phyloP scores from a whole-genome alignment of 2,113 vertebrate species.

The Sardina pilchardus region DNA sequence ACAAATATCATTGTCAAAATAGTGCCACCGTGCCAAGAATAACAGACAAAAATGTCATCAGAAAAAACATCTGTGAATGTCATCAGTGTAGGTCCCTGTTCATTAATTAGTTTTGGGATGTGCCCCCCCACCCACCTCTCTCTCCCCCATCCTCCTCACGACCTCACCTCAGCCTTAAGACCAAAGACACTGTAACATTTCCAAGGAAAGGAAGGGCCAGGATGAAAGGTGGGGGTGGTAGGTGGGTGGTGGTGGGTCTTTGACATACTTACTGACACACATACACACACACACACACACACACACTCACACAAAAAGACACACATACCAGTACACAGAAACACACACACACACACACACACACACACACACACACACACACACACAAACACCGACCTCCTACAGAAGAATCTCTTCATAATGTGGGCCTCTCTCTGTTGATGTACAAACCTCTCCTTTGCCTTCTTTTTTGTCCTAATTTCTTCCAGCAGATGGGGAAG shows the following conservation, averaged over 20 bases:
- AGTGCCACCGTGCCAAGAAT: neutral
- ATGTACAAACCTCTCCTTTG: neutral
- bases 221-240: neutral
- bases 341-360: neutral
- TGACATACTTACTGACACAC: neutral
- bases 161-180: neutral
- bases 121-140: neutral
- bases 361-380: neutral
- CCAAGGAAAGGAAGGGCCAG: neutral
- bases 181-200: conserved; percentile 9
- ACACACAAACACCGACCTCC: conserved; percentile 35
- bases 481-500: conserved; percentile 28
- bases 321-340: neutral
- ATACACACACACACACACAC: neutral
- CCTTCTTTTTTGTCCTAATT: neutral
- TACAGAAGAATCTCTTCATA: neutral
- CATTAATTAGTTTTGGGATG: conserved; percentile 2
- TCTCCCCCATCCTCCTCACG: neutral
- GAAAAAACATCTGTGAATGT: neutral
- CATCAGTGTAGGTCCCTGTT: conserved; percentile 13
- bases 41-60: conserved; percentile 10
- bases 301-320: neutral
- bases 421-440: neutral
- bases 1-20: neutral
- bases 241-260: neutral